Conservation (phyloP, 1,140 invertebrate species). For the Tetragonula clypearis region DNA sequence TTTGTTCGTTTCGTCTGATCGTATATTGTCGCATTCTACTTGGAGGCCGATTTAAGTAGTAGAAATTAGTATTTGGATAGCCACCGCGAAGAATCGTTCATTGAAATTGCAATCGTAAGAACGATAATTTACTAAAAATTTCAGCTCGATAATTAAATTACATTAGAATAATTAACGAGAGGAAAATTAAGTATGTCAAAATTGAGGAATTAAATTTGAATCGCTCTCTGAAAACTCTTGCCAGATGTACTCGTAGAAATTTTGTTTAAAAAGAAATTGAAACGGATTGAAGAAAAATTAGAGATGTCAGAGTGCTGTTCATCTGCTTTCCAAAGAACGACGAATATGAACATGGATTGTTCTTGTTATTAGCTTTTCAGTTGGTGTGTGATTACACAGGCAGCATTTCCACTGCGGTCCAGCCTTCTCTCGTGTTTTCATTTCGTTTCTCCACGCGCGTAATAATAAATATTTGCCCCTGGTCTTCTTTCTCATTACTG, state of each 20-base stretch:
- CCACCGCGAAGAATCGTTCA: no score
- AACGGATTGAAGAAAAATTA: background rate
- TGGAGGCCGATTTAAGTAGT: background rate
- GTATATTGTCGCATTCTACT: background rate
- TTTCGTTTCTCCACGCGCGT: background rate
- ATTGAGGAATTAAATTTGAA: no score
- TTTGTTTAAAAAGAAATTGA: background rate
- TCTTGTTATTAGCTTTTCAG: background rate
- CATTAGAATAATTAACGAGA: no score
- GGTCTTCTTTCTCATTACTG: background rate
- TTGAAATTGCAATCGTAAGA: no score
- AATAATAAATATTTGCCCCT: background rate
- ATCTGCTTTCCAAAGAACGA: background rate
- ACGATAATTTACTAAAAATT: no score
- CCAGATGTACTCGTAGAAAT: background rate
- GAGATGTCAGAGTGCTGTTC: background rate
- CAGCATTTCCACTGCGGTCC: no score
- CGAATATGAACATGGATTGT: background rate
- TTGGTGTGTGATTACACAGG: background rate
- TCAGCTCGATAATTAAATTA: no score
- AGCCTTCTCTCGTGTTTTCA: background rate
- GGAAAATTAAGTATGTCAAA: no score
- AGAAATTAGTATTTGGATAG: background rate
- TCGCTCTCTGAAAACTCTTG: no score
- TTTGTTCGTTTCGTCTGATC: background rate